These are phyloP conservation scores for Strigamia crassipes DNA, from an alignment of 2,888 invertebrate species.

Conservation along the genomic window DNA sequence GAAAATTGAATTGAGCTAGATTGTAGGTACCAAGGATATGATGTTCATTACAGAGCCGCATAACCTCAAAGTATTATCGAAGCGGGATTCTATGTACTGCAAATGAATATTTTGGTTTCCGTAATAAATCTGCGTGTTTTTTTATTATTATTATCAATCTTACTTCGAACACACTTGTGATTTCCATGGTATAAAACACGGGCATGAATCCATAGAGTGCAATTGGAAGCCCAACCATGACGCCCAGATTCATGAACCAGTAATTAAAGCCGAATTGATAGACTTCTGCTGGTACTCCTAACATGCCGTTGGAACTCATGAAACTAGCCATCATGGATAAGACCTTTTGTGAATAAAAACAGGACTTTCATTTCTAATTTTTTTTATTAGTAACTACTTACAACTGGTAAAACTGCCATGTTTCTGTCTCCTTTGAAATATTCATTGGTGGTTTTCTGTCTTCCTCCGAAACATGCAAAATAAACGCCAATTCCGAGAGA, in stretches of 20 bases:
- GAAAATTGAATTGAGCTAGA: too few relatives aligned
- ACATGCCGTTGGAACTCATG: conserved; percentile 45
- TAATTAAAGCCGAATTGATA: conserved; percentile 43
- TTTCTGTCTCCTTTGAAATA: conserved; percentile 44
- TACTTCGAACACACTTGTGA: conserved; percentile 46
- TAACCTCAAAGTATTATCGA: background rate
- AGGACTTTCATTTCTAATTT: too few relatives aligned
- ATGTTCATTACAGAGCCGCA: conserved; percentile 1
- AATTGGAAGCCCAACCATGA: conserved; percentile 32
- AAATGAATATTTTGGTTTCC: background rate
- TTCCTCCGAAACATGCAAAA: conserved; percentile 43
- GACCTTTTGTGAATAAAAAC: background rate
- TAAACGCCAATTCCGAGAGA: conserved; percentile 46
- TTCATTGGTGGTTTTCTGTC: conserved; percentile 46
- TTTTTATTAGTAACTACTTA: background rate
- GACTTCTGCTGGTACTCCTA: conserved; percentile 45
- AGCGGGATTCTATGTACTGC: conserved; percentile 1
- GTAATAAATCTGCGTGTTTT: too few relatives aligned
- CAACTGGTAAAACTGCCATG: conserved; percentile 38
- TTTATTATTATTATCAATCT: conserved; percentile 3
- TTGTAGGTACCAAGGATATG: background rate
- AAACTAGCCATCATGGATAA: conserved; percentile 44
- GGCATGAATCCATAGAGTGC: conserved; percentile 39
- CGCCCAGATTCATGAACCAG: background rate
- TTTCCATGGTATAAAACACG: conserved; percentile 44